phyloP scores from a whole-genome alignment of 2,113 vertebrate species.

The Dipodomys stephensi region DNA sequence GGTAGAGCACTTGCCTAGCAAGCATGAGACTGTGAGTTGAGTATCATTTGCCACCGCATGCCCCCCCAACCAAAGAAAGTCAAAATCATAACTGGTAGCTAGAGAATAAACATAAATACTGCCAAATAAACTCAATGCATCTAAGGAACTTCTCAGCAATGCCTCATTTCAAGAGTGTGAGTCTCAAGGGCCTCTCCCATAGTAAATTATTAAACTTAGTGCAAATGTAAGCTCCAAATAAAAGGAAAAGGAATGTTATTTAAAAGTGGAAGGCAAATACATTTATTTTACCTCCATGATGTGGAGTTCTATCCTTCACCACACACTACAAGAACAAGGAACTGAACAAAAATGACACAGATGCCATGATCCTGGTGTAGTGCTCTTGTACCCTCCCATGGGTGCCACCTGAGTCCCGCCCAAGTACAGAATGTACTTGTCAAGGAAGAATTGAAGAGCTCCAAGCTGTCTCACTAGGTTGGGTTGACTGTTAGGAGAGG shows the following conservation, averaged over 20 bases:
- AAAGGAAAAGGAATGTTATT: slow-evolving; percentile 44
- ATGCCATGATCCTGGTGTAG: not conserved
- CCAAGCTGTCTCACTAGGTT: not conserved
- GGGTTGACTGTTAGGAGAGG: not conserved
- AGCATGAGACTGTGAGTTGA: no score
- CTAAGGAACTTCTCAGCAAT: not conserved
- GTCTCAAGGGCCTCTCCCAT: slow-evolving; percentile 7
- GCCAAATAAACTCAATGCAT: not conserved
- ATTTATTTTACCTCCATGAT: not conserved
- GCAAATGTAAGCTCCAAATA: slow-evolving; percentile 19
- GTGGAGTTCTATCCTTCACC: not conserved
- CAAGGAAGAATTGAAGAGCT: not conserved
- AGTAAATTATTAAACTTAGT: slow-evolving; percentile 67
- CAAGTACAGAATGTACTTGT: not conserved
- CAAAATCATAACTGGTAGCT: not conserved
- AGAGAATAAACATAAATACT: not conserved
- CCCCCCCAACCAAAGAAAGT: no score
- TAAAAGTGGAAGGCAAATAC: slow-evolving; percentile 53
- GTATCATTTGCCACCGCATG: no score
- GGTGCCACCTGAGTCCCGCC: not conserved
- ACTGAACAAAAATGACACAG: not conserved
- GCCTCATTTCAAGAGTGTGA: slow-evolving; percentile 22
- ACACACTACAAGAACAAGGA: not conserved
- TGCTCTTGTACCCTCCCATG: not conserved
- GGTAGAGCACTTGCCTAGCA: no score